These are phyloP conservation scores for Heliconius cydno DNA, from an alignment of 2,888 invertebrate species.

Conservation along the genomic window DNA sequence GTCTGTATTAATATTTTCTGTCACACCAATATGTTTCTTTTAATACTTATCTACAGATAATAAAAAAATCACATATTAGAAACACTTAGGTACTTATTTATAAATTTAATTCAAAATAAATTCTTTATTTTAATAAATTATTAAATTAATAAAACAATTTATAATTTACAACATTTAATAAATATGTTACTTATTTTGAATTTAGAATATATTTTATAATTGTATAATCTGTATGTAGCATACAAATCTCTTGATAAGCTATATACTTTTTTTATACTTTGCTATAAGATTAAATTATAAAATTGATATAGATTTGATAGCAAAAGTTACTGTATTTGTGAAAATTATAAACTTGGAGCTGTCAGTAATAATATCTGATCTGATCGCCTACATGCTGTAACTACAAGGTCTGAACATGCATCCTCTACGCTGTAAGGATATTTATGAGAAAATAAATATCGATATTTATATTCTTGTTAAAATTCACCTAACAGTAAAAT, in stretches of 20 bases:
- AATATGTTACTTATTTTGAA: too few species aligned
- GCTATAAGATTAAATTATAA: too few species aligned
- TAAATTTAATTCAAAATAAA: too few species aligned
- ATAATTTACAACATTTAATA: too few species aligned
- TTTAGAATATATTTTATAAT: too few species aligned
- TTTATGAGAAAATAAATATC: conserved; percentile 39
- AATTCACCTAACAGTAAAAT: conserved; percentile 20
- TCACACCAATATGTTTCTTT: too few species aligned
- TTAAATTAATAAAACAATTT: too few species aligned
- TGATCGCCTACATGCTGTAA: conserved; percentile 47
- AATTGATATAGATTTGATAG: too few species aligned
- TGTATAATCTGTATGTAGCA: too few species aligned
- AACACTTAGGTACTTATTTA: neutral
- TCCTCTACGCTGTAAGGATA: conserved; percentile 38
- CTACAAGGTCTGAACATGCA: conserved; percentile 45
- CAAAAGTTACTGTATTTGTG: conserved; percentile 18
- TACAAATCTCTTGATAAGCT: neutral
- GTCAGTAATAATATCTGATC: conserved; percentile 40
- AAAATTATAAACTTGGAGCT: conserved; percentile 46
- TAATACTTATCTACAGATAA: neutral
- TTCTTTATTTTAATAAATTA: too few species aligned
- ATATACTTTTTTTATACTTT: neutral
- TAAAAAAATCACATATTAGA: neutral
- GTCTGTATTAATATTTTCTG: neutral
- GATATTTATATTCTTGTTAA: neutral